Evolutionary conservation across 2,797 vertebrate species (phyloP).

Genomic region (Rhinella marina): DNA sequence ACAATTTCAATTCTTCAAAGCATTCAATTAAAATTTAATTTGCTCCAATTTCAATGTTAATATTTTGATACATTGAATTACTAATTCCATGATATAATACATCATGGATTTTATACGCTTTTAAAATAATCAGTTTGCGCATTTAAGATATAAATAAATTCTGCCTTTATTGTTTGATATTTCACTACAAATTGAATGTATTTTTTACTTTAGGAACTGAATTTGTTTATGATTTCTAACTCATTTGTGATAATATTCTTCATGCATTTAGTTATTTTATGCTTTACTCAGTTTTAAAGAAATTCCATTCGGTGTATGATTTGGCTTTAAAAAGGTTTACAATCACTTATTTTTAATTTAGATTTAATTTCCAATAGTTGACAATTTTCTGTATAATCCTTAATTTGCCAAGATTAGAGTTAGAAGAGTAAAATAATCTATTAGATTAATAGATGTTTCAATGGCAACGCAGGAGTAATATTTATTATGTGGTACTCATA

Average conservation of each 20-base stretch:
- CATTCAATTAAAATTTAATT: background rate
- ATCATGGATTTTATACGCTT: background rate
- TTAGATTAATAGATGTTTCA: background rate
- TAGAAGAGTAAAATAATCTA: background rate
- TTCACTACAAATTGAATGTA: background rate
- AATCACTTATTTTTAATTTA: background rate
- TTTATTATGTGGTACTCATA: background rate
- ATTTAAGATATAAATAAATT: background rate
- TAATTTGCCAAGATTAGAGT: background rate
- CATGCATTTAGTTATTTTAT: background rate
- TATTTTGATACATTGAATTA: background rate
- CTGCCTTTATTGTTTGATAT: background rate
- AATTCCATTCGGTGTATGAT: background rate
- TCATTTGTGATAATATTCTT: background rate
- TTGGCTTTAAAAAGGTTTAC: too few species aligned
- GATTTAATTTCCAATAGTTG: background rate
- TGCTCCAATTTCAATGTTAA: background rate
- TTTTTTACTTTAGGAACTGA: background rate
- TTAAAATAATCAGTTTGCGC: background rate
- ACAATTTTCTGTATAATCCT: background rate
- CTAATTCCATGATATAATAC: background rate
- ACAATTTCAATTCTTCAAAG: background rate
- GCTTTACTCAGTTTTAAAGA: background rate
- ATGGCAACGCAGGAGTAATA: background rate
- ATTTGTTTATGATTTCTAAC: background rate